Evolutionary conservation across 1,140 invertebrate genomes (phyloP).

Genomic region (Temnothorax nylanderi): DNA sequence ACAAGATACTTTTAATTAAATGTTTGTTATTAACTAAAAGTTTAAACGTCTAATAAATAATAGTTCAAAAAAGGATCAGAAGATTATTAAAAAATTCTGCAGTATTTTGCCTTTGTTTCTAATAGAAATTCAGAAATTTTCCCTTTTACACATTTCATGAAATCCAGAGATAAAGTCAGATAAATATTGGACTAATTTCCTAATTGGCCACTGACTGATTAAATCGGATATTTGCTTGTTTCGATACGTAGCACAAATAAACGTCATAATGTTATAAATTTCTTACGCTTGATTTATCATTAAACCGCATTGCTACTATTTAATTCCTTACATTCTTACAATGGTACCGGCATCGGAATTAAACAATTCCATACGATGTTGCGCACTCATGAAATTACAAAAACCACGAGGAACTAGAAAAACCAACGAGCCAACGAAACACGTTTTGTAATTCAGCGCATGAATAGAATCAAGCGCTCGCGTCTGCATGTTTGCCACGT

Average conservation of each 20-base stretch:
- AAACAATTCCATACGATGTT: not conserved
- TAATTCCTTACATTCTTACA: conserved; percentile 5
- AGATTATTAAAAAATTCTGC: not conserved
- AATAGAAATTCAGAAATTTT: not conserved
- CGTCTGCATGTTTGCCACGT: conserved; percentile 34
- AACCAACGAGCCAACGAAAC: conserved; percentile 43
- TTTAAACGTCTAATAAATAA: not conserved
- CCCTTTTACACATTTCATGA: not conserved
- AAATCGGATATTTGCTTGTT: not conserved
- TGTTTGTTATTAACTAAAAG: not conserved
- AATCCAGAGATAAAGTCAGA: not conserved
- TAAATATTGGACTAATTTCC: conserved; percentile 37
- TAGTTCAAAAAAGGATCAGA: not conserved
- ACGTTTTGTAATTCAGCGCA: conserved; percentile 62
- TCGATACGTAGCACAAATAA: not conserved
- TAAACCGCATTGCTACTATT: not conserved
- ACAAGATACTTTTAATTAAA: not conserved
- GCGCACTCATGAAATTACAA: conserved; percentile 44
- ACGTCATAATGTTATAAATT: not conserved
- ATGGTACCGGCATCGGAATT: not conserved
- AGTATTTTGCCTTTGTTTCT: not conserved
- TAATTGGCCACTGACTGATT: not conserved
- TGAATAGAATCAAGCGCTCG: conserved; percentile 61
- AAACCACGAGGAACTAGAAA: conserved; percentile 44
- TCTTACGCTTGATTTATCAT: not conserved